Conservation (phyloP, 1,140 invertebrate genomes). For the Grapholita molesta region DNA sequence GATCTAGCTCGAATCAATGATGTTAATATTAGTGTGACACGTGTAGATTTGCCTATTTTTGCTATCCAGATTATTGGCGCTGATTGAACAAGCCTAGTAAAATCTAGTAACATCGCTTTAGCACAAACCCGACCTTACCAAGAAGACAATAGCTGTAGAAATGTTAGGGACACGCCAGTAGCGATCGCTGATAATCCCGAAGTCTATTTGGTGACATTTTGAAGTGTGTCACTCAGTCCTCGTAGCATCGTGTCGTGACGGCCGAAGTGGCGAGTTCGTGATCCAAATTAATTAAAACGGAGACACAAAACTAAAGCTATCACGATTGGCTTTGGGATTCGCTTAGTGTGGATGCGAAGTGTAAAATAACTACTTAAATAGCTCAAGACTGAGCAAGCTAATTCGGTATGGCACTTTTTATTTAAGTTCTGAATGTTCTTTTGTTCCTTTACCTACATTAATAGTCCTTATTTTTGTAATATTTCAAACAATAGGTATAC, state of each 20-base stretch:
- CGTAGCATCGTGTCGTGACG: conserved; percentile 66
- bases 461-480: no score
- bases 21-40: no score
- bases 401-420: no score
- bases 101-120: not conserved
- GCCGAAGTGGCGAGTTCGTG: conserved; percentile 73
- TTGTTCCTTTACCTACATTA: no score
- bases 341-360: conserved; percentile 53
- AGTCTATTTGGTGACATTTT: conserved; percentile 74
- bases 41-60: no score
- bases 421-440: no score
- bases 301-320: conserved; percentile 73
- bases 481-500: no score
- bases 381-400: not conserved
- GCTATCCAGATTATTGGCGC: no score
- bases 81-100: no score
- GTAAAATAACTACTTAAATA: not conserved
- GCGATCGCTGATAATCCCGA: conserved; percentile 57
- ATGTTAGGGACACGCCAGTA: conserved; percentile 38
- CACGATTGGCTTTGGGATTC: conserved; percentile 62
- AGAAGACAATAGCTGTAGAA: conserved; percentile 40
- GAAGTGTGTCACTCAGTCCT: conserved; percentile 72
- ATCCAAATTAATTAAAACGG: conserved; percentile 77
- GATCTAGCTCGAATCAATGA: no score
- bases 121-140: conserved; percentile 5